Evolutionary conservation across 2,797 vertebrate species (phyloP).

Genomic region (Rhinogobio ventralis): DNA sequence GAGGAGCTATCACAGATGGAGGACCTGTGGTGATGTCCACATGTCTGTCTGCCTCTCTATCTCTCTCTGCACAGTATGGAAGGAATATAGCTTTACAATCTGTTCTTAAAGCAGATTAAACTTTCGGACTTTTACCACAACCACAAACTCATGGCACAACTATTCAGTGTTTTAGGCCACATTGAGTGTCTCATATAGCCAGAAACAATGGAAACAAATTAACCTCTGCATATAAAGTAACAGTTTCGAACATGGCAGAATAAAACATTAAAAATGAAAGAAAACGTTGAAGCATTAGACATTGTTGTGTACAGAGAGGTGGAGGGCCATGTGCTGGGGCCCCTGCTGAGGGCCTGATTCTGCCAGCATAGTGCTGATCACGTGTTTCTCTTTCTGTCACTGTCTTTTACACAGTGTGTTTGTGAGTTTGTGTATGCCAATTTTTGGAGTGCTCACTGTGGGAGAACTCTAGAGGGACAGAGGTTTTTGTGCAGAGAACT

Average conservation of each 20-base stretch:
- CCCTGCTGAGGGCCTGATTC: not conserved
- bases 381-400: not conserved
- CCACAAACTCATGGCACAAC: not conserved
- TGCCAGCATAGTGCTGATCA: not conserved
- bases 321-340: not conserved
- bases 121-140: not conserved
- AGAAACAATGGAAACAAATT: not conserved
- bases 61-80: not conserved
- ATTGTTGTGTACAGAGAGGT: not conserved
- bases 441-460: not conserved
- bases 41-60: constrained; percentile 32
- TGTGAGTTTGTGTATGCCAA: not conserved
- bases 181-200: not conserved
- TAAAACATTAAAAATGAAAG: not conserved
- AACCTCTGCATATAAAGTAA: not conserved
- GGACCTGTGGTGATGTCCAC: constrained; percentile 22
- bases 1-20: constrained; percentile 30
- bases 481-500: not conserved
- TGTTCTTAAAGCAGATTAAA: not conserved
- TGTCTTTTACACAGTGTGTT: constrained; percentile 18
- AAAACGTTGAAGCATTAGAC: not conserved
- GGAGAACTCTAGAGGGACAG: not conserved
- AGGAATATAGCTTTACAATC: not conserved
- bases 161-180: not conserved
- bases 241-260: not conserved